These are phyloP conservation scores for Cheirogaleus major DNA, from an alignment of 2,797 vertebrate genomes.

Conservation along the genomic window DNA sequence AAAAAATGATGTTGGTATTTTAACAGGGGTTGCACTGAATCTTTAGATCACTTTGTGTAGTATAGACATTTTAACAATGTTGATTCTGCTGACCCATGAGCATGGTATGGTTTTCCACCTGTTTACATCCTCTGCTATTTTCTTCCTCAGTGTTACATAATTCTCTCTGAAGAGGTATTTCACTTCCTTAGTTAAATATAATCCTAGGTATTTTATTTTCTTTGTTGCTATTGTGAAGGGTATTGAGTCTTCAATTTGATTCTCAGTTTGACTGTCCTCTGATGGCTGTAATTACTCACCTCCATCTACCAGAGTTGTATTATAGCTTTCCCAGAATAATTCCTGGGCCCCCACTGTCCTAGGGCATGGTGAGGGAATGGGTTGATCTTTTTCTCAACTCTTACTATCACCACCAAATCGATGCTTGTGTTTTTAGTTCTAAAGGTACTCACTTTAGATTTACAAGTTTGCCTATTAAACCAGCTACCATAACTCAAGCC, in stretches of 20 bases:
- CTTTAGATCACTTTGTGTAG: no score
- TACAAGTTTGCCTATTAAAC: not conserved
- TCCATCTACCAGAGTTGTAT: not conserved
- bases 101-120: no score
- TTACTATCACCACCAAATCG: not conserved
- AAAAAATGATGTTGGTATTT: no score
- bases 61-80: no score
- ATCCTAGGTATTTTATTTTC: no score
- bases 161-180: no score
- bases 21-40: no score
- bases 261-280: not conserved
- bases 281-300: not conserved
- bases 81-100: no score
- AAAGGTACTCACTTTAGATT: not conserved
- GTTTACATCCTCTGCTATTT: no score
- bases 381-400: not conserved
- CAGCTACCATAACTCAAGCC: not conserved
- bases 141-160: no score
- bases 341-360: accelerated
- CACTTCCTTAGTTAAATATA: no score
- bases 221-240: no score
- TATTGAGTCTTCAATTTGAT: not conserved
- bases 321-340: not conserved
- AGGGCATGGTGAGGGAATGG: not conserved
- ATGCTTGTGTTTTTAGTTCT: not conserved